phyloP scores from a whole-genome alignment of 2,113 vertebrate species.

The Symphodus melops region DNA sequence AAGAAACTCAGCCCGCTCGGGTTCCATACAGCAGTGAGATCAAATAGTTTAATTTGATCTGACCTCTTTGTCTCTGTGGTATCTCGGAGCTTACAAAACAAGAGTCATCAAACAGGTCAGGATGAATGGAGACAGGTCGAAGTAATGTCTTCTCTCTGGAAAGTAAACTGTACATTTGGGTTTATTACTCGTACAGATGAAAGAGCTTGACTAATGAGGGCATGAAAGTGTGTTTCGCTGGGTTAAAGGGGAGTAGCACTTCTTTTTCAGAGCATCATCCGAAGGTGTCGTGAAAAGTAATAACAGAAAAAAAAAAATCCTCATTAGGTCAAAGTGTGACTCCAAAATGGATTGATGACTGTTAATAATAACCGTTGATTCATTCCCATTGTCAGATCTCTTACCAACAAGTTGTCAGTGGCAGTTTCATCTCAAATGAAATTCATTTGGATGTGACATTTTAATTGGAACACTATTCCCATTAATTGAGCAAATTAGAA shows the following conservation, averaged over 20 bases:
- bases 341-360: conserved; percentile 21
- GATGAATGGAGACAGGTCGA: conserved; percentile 13
- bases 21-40: conserved; percentile 65
- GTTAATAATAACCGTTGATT: conserved; percentile 43
- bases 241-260: neutral
- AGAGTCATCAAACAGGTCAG: conserved; percentile 41
- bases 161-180: neutral
- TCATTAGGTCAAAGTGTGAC: neutral
- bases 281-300: conserved; percentile 2
- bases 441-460: conserved; percentile 79
- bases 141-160: neutral
- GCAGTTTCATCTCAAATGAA: conserved; percentile 73
- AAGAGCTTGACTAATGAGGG: neutral
- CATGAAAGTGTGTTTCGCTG: neutral
- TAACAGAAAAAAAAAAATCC: neutral
- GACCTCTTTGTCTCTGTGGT: conserved; percentile 62
- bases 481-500: conserved; percentile 82
- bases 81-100: conserved; percentile 43
- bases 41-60: conserved; percentile 75
- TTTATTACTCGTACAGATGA: neutral
- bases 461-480: conserved; percentile 81
- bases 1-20: conserved; percentile 46
- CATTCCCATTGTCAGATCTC: conserved; percentile 53
- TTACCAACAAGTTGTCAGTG: conserved; percentile 58
- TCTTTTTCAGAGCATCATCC: neutral